Evolutionary conservation across 1,140 invertebrate genomes (phyloP).

Genomic region (Drosophila chauvacae): DNA sequence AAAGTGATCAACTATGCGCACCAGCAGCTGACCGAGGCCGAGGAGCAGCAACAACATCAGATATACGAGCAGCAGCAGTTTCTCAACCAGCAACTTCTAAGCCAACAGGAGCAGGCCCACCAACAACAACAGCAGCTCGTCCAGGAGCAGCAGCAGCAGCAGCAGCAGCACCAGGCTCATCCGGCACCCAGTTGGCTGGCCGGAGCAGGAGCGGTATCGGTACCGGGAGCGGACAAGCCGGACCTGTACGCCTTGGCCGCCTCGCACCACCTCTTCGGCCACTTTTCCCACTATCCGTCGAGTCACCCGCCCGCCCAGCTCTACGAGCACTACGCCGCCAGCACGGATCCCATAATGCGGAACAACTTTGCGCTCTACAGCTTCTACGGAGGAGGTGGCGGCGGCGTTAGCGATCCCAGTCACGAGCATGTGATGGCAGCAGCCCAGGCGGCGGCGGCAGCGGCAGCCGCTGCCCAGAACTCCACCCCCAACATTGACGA

Average conservation of each 20-base stretch:
- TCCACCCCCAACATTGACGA: conserved; percentile 76
- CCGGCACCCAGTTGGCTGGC: conserved; percentile 42
- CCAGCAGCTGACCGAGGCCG: conserved; percentile 49
- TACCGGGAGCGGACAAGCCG: conserved; percentile 42
- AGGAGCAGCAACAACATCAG: conserved; percentile 52
- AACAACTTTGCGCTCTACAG: conserved; percentile 76
- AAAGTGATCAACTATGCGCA: conserved; percentile 80
- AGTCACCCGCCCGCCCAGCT: conserved; percentile 45
- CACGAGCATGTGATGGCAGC: conserved; percentile 53
- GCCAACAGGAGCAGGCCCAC: conserved; percentile 44
- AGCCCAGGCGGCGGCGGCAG: conserved; percentile 45
- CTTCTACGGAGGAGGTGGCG: conserved; percentile 60
- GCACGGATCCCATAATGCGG: conserved; percentile 78
- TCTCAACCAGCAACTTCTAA: conserved; percentile 52
- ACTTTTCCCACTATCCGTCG: conserved; percentile 54
- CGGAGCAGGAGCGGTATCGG: conserved; percentile 9
- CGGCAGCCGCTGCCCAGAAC: conserved; percentile 53
- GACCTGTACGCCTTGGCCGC: conserved; percentile 61
- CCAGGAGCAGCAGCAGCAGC: conserved; percentile 40
- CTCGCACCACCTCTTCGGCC: conserved; percentile 58
- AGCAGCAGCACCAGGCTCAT: conserved; percentile 25
- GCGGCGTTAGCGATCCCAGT: conserved; percentile 32
- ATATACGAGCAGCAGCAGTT: conserved; percentile 60
- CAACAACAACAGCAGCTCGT: conserved; percentile 24
- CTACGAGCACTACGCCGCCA: conserved; percentile 61